Conservation (phyloP, 2,888 invertebrate genomes). For the Zootermopsis nevadensis region DNA sequence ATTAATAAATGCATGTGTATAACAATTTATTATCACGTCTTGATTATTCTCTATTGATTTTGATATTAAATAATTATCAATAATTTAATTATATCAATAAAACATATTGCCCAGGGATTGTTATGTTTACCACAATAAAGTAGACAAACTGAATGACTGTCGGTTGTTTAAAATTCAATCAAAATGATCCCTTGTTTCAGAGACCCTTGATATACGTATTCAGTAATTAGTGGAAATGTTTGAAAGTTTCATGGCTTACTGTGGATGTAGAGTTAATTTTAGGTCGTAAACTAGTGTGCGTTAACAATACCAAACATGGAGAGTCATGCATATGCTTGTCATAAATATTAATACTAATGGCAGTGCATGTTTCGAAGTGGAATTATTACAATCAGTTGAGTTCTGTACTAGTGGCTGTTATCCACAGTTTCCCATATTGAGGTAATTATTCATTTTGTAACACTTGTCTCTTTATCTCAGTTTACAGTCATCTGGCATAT, state of each 20-base stretch:
- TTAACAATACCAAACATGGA: background rate
- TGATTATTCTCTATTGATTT: no score
- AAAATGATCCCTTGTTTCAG: background rate
- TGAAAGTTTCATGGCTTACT: background rate
- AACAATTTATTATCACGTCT: no score
- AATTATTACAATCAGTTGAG: background rate
- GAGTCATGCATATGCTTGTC: background rate
- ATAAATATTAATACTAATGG: slow-evolving; percentile 8
- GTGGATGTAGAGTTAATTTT: background rate
- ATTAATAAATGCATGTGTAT: no score
- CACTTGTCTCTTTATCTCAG: background rate
- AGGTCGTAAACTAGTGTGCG: background rate
- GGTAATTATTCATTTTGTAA: slow-evolving; percentile 1
- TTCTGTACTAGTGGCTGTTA: background rate
- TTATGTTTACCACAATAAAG: no score
- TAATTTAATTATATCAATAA: no score
- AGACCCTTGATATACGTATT: no score
- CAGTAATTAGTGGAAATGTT: no score
- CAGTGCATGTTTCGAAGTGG: background rate
- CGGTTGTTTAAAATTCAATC: background rate
- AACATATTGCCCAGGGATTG: no score
- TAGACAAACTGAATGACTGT: background rate
- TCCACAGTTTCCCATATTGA: background rate
- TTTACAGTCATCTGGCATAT: background rate
- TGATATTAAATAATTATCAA: no score